Percentiles rank a stretch among this genome's conserved stretches.
These are phyloP conservation scores for Geotrupes spiniger DNA, from an alignment of 2,888 invertebrate genomes.

Conservation along the genomic window DNA sequence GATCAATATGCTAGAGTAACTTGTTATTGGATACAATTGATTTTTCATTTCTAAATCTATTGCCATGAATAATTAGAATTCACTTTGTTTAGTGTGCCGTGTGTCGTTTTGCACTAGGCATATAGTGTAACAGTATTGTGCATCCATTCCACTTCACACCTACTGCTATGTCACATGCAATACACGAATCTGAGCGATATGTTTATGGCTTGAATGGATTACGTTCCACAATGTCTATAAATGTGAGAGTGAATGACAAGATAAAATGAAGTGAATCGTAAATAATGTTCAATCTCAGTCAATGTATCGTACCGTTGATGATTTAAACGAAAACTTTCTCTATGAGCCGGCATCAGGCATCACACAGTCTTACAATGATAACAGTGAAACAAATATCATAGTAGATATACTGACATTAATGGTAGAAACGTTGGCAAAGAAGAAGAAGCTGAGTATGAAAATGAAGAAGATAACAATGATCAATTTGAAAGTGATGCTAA, in stretches of 20 bases:
- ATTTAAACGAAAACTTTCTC: conserved; percentile 79
- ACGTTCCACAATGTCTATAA: conserved; percentile 58
- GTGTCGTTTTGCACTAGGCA: too few relatives aligned
- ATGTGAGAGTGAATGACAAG: conserved; percentile 72
- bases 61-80: too few relatives aligned
- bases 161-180: too few relatives aligned
- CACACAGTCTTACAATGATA: conserved; percentile 43
- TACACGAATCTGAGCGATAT: too few relatives aligned
- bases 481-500: conserved; percentile 25
- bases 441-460: conserved; percentile 35
- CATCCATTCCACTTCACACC: too few relatives aligned
- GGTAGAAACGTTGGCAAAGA: conserved; percentile 25
- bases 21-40: too few relatives aligned
- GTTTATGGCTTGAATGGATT: too few relatives aligned
- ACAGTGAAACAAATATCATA: conserved; percentile 43
- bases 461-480: conserved; percentile 33
- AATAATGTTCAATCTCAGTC: conserved; percentile 41
- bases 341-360: conserved; percentile 54
- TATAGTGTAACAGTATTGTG: too few relatives aligned
- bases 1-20: too few relatives aligned
- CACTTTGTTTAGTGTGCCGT: too few relatives aligned
- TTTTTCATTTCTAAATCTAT: too few relatives aligned
- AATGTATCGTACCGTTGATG: conserved; percentile 78
- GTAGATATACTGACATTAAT: conserved; percentile 42
- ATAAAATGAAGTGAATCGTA: conserved; percentile 71